A percentile compares a stretch with the other conserved stretches of the same genome.
phyloP scores from a whole-genome alignment of 2,888 invertebrate genomes.

The Xanthorhoe designata region DNA sequence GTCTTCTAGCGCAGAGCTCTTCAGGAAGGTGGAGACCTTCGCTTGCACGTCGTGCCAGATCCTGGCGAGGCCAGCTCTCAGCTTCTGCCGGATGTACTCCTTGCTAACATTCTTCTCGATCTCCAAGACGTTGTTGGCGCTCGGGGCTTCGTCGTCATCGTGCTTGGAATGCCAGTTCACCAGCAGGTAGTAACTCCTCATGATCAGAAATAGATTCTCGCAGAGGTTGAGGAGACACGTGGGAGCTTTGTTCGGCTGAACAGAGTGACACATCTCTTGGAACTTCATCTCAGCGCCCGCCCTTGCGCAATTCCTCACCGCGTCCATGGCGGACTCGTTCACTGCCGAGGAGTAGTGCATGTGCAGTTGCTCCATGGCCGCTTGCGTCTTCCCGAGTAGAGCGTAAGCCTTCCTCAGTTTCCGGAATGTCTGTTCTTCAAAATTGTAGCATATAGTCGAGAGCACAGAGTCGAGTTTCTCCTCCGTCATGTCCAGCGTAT shows the following conservation, averaged over 20 bases:
- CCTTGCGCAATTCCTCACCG: conserved; percentile 82
- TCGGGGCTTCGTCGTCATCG: conserved; percentile 64
- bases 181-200: conserved; percentile 91
- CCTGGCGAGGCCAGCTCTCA: conserved; percentile 93
- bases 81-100: conserved; percentile 93
- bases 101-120: conserved; percentile 89
- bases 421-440: conserved; percentile 91
- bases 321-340: conserved; percentile 90
- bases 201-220: conserved; percentile 93
- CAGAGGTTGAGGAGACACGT: conserved; percentile 94
- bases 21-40: conserved; percentile 93
- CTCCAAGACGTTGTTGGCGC: conserved; percentile 73
- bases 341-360: conserved; percentile 98
- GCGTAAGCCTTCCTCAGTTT: conserved; percentile 95
- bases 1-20: conserved; percentile 92
- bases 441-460: conserved; percentile 90
- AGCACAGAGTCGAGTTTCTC: conserved; percentile 95
- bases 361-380: conserved; percentile 97
- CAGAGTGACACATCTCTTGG: conserved; percentile 91
- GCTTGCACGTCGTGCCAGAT: conserved; percentile 98
- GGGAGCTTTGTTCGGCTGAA: conserved; percentile 68
- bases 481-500: conserved; percentile 95
- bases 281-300: conserved; percentile 84
- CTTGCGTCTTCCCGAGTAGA: conserved; percentile 95
- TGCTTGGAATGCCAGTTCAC: conserved; percentile 91